phyloP scores from a whole-genome alignment of 2,113 vertebrate species.

The Microcebus lehilahytsara region DNA sequence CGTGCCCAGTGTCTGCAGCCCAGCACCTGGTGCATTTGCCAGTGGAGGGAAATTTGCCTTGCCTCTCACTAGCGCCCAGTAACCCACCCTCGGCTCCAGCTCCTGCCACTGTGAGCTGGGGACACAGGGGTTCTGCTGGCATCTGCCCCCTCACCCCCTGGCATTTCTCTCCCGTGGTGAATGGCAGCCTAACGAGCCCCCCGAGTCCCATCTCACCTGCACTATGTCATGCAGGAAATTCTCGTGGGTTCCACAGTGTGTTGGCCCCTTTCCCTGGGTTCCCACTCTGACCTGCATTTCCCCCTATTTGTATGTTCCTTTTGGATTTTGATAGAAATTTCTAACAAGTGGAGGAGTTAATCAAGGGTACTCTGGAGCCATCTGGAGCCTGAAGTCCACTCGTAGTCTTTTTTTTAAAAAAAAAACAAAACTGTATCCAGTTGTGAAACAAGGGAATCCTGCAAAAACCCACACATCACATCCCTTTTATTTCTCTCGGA shows the following conservation, averaged over 20 bases:
- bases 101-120: not conserved
- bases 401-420: not conserved
- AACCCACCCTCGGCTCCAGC: not conserved
- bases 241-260: not conserved
- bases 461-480: not conserved
- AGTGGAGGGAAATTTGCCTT: not conserved
- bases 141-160: not conserved
- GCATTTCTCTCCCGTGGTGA: not conserved
- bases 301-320: not conserved
- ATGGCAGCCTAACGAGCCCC: not conserved
- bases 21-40: not conserved
- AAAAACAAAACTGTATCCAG: not conserved
- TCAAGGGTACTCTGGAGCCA: not conserved
- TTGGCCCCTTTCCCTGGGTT: not conserved
- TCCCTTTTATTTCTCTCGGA: not conserved
- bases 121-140: not conserved
- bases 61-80: rapidly evolving
- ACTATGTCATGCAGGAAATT: not conserved
- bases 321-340: not conserved
- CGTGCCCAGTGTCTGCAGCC: not conserved
- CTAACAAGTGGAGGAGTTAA: not conserved
- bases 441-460: not conserved
- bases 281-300: not conserved
- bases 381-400: not conserved
- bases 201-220: not conserved